These are phyloP conservation scores for Eriocheir sinensis DNA, from an alignment of 1,140 invertebrate species.

Conservation along the genomic window DNA sequence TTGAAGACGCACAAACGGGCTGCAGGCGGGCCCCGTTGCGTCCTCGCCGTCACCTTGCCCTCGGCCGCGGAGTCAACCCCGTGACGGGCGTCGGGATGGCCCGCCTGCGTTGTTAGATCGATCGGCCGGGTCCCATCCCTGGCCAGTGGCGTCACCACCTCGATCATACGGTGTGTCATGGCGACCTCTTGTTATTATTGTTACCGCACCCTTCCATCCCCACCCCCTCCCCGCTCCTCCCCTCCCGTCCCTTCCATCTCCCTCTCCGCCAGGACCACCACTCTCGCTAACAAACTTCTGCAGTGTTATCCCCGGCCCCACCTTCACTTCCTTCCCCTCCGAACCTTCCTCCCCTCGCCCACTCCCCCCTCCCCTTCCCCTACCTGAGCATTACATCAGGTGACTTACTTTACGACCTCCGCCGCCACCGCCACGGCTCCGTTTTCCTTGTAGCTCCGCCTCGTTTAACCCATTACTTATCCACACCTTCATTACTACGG, in stretches of 20 bases:
- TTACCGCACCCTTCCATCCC: neutral
- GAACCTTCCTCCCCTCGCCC: neutral
- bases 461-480: neutral
- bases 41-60: conserved; percentile 17
- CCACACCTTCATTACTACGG: neutral
- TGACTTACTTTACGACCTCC: neutral
- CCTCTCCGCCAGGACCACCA: neutral
- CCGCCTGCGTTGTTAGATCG: conserved; percentile 19
- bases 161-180: neutral
- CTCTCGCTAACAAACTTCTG: conserved; percentile 13
- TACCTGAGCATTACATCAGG: neutral
- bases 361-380: neutral
- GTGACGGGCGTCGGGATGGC: neutral
- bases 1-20: neutral
- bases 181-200: conserved; percentile 5
- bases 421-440: neutral
- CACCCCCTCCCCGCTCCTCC: neutral
- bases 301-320: neutral
- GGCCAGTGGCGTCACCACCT: neutral
- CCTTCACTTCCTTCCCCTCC: neutral
- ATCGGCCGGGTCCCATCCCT: neutral
- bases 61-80: conserved; percentile 16
- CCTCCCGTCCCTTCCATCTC: neutral
- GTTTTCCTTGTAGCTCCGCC: neutral
- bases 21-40: neutral